phyloP scores from a whole-genome alignment of 2,113 vertebrate species.

The Leucosticte australis region DNA sequence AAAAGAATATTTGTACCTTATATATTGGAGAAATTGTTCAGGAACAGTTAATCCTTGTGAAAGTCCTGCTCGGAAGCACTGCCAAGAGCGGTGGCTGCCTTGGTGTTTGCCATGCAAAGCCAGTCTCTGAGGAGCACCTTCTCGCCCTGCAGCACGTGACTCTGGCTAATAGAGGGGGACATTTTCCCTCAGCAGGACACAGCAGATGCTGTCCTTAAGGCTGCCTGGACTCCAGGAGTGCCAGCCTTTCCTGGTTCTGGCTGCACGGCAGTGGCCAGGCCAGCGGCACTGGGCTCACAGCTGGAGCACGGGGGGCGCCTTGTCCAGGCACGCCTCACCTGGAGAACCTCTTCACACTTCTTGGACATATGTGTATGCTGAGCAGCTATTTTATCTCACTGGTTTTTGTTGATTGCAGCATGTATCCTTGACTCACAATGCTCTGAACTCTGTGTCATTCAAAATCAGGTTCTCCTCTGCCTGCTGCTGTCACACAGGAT shows the following conservation, averaged over 20 bases:
- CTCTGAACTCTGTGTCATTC: not conserved
- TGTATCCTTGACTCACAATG: not conserved
- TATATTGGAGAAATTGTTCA: not conserved
- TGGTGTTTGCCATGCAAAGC: not conserved
- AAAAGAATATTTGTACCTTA: constrained; percentile 35
- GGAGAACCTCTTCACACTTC: rapidly evolving
- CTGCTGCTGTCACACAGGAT: not conserved
- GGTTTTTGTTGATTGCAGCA: too few species aligned
- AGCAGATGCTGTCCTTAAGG: not conserved
- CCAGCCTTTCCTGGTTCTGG: rapidly evolving
- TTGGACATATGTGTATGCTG: rapidly evolving
- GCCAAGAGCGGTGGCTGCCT: not conserved
- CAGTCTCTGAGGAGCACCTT: not conserved
- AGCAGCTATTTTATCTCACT: not conserved
- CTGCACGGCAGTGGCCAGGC: rapidly evolving
- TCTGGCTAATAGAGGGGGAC: not conserved
- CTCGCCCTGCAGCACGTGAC: rapidly evolving
- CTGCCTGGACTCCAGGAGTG: not conserved
- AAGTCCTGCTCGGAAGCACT: constrained; percentile 9
- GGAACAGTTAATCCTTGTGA: constrained; percentile 53
- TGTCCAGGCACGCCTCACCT: rapidly evolving
- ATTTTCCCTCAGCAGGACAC: not conserved
- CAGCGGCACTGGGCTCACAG: not conserved
- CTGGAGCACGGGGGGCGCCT: not conserved
- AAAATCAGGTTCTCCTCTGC: not conserved